Conservation (phyloP, 2,888 invertebrate genomes). For the Microdon myrmicae region DNA sequence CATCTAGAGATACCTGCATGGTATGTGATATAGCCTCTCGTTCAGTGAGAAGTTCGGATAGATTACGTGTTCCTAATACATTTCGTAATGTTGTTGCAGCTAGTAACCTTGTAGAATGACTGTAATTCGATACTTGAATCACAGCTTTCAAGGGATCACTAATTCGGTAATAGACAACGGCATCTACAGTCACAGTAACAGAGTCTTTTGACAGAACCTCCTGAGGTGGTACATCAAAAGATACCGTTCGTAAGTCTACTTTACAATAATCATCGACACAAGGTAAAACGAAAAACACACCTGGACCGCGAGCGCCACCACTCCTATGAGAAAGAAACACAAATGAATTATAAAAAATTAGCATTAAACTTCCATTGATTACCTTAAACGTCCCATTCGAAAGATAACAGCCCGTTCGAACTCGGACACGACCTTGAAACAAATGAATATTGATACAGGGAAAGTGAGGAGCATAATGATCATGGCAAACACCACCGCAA, state of each 20-base stretch:
- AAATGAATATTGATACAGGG: constrained; percentile 85
- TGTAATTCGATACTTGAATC: constrained; percentile 79
- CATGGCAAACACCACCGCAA: constrained; percentile 78
- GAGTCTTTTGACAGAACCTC: constrained; percentile 95
- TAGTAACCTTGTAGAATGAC: constrained; percentile 82
- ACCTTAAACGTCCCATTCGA: constrained; percentile 80
- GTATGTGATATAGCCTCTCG: constrained; percentile 90
- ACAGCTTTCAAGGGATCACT: constrained; percentile 82
- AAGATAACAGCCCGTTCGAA: constrained; percentile 91
- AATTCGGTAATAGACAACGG: constrained; percentile 85
- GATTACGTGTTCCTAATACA: constrained; percentile 89
- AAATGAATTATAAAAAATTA: not conserved
- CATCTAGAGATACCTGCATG: constrained; percentile 80
- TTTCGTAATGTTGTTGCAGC: constrained; percentile 89
- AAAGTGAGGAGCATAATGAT: constrained; percentile 80
- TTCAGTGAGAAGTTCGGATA: constrained; percentile 92
- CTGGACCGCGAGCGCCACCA: constrained; percentile 85
- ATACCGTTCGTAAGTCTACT: constrained; percentile 92
- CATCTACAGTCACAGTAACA: constrained; percentile 93
- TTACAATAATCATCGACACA: constrained; percentile 93
- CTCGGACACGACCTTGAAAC: constrained; percentile 89
- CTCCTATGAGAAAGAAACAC: constrained; percentile 37
- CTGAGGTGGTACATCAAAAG: constrained; percentile 96
- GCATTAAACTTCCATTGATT: not conserved
- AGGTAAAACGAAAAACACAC: constrained; percentile 92